Percentiles rank a stretch among this genome's conserved stretches.
phyloP scores from a whole-genome alignment of 2,797 vertebrate genomes.

The Triplophysa bombifrons region DNA sequence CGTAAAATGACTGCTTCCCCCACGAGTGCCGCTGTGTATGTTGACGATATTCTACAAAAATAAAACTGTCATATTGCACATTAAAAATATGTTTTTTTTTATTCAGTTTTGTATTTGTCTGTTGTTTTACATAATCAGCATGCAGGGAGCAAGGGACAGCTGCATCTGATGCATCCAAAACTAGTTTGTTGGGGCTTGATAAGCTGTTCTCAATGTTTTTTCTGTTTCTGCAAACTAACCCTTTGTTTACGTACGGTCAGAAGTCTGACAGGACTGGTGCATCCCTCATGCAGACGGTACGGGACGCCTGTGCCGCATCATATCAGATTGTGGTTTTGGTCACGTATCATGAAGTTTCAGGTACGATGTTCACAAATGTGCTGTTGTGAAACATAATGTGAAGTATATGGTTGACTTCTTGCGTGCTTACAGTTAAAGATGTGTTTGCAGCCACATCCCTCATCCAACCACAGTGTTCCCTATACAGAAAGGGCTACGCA shows the following conservation, averaged over 20 bases:
- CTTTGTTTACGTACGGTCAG: slow-evolving; percentile 39
- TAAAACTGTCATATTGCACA: neutral
- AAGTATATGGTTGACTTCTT: slow-evolving; percentile 7
- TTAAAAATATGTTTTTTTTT: neutral
- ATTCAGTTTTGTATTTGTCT: neutral
- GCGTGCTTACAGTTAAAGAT: slow-evolving; percentile 11
- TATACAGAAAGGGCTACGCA: slow-evolving; percentile 13
- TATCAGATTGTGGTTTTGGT: slow-evolving; percentile 15
- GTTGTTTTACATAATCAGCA: neutral
- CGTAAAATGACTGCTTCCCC: slow-evolving; percentile 26
- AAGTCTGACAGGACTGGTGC: slow-evolving; percentile 29
- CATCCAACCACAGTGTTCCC: slow-evolving; percentile 35
- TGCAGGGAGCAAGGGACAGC: neutral
- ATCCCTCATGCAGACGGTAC: slow-evolving; percentile 17
- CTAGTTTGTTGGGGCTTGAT: slow-evolving; percentile 35
- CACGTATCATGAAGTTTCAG: neutral
- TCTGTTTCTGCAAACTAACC: neutral
- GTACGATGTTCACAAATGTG: slow-evolving; percentile 22
- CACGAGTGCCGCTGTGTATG: neutral
- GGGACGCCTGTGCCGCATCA: neutral
- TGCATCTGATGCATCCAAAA: neutral
- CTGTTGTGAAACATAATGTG: slow-evolving; percentile 1
- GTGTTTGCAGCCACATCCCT: slow-evolving; percentile 33
- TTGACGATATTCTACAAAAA: neutral
- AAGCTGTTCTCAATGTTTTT: slow-evolving; percentile 18